Base-by-base conservation (phyloP, 2,113 vertebrate species). In the Pteropus alecto region DNA sequence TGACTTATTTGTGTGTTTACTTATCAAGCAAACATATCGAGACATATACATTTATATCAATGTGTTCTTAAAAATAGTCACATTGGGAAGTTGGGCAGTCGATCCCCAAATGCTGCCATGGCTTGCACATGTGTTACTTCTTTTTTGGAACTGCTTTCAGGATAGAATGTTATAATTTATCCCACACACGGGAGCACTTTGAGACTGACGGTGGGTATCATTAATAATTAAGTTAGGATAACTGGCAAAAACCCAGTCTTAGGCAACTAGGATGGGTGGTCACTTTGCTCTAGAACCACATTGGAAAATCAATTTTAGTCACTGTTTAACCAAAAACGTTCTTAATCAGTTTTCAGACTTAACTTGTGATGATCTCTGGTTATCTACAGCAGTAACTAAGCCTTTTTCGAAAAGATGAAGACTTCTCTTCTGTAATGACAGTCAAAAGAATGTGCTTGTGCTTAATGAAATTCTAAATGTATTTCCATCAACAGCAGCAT, bases 381-480 rank as follows among this genome's bases (percentile, higher is more conserved):
- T 61, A 73, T 38, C 28, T 67, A 82, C 7, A 51, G 84, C 95
- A 28, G 30, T 43, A 51, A 51, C 4, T 51, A 63, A 90, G 67
- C 5, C 6, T 89, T 89, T 90, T 81, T 81, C 60, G 1, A 79
- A 74, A 92, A 70, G 74, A 61, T 65, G 30, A 33, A 35, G 60
- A 89, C 6, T 84, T 85, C 7, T 11, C 4, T 63, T 51, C 65
- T 76, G 24, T 71, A 24, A 84, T 9, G 16, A 71, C 26, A 35
- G 91, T 35, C 30, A 56, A 71, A 88, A 88, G 30, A 79, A 78
- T 28, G 38, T 21, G 10, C 48, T 85, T 78, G 74, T 41, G 9
- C 71, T 96, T 77, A 88, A 90, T 33, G 48, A 94, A 93, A 91
- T 82, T 71, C 14, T 28, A 30, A 33, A 90, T 65, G 38, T 26